Percentiles rank a stretch among this genome's conserved stretches.
These are phyloP conservation scores for Haplotaxodon microlepis DNA, from an alignment of 2,113 vertebrate genomes.

Conservation along the genomic window DNA sequence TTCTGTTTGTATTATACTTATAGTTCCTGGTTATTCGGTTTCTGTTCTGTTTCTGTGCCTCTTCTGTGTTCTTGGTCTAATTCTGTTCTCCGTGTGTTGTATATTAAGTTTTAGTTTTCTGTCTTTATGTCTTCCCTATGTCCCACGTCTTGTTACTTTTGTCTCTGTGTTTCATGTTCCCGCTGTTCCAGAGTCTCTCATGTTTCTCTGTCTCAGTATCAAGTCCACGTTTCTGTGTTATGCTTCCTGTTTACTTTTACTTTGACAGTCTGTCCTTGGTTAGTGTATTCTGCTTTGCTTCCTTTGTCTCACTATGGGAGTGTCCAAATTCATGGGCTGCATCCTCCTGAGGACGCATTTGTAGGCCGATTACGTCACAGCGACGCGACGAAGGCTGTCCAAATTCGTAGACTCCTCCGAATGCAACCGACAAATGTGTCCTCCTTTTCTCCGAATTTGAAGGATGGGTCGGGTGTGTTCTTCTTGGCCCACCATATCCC, in stretches of 20 bases:
- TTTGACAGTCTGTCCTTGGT: neutral
- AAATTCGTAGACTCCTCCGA: neutral
- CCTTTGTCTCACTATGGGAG: neutral
- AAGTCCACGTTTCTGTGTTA: neutral
- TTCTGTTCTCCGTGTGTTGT: neutral
- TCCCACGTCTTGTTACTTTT: neutral
- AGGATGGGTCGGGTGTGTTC: neutral
- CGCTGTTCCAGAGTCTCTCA: neutral
- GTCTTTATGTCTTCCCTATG: neutral
- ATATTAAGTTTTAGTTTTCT: neutral
- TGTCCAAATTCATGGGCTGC: neutral
- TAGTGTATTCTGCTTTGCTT: neutral
- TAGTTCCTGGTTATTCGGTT: neutral
- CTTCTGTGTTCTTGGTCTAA: neutral
- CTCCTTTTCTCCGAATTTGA: neutral
- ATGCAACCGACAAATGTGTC: neutral
- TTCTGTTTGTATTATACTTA: neutral
- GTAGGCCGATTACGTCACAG: fast-evolving
- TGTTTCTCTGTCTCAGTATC: fast-evolving
- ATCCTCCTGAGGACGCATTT: neutral
- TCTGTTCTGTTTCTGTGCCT: neutral
- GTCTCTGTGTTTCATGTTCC: neutral
- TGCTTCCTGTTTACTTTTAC: neutral
- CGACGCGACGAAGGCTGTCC: fast-evolving
- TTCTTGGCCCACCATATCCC: neutral